Percentiles rank a stretch among this genome's conserved stretches.
Evolutionary conservation across 1,140 invertebrate genomes (phyloP).

Genomic region (Papilio polytes): DNA sequence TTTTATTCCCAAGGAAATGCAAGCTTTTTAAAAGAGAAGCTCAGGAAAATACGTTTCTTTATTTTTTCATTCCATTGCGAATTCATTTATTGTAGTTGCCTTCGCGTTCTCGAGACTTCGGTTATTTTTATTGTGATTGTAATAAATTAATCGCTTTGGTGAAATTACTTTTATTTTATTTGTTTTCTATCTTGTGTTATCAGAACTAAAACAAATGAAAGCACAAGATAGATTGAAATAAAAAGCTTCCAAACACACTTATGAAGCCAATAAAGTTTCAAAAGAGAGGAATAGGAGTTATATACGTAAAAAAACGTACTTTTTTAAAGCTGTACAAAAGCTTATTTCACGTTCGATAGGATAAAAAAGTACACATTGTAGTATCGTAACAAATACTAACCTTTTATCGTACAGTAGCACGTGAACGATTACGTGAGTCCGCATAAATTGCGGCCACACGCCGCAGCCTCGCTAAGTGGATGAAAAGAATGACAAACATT

Average conservation of each 20-base stretch:
- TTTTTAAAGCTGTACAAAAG: background rate
- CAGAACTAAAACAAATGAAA: background rate
- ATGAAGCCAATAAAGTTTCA: too few species aligned
- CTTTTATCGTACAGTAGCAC: background rate
- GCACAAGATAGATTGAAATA: too few species aligned
- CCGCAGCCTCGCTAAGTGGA: background rate
- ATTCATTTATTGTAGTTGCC: conserved; percentile 1
- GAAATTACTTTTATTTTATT: background rate
- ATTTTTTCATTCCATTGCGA: conserved; percentile 12
- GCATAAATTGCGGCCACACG: background rate
- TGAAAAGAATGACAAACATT: conserved; percentile 4
- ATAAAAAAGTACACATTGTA: background rate
- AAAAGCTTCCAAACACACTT: too few species aligned
- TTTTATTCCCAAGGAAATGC: conserved; percentile 11
- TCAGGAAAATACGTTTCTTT: background rate
- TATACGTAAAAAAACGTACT: too few species aligned
- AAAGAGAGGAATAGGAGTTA: too few species aligned
- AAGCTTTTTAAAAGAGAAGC: conserved; percentile 14
- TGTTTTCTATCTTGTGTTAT: background rate
- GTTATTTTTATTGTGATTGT: conserved; percentile 10
- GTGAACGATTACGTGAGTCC: background rate
- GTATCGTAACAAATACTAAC: background rate
- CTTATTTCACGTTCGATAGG: background rate
- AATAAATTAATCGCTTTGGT: background rate
- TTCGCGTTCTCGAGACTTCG: background rate